Evolutionary conservation across 2,113 vertebrate species (phyloP), one percentile per base, ranked within the genome.

Genomic region (Rallus limicola): DNA sequence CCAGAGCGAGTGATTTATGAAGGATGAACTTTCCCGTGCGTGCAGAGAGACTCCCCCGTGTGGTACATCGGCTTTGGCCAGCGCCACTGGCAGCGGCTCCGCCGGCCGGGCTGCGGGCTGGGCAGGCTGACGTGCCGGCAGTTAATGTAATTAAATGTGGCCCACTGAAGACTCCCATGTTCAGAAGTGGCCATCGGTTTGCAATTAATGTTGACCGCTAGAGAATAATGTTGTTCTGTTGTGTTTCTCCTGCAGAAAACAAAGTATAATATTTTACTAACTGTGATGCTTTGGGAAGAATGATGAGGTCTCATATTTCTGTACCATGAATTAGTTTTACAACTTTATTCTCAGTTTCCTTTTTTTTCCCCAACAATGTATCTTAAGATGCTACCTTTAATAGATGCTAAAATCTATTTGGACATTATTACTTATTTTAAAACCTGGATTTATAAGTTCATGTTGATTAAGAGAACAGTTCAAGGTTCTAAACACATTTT

Each of bases 21-120:
- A 94, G 63, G 14, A 34, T 15, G 63, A 82, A 40, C 56, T 76
- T 21, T 70, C 42, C 96, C 8, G 65, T 63, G 92, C 82, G 46
- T 87, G 97, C 97, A 60, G 93, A 95, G 97, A 76, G 56, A 97
- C 98, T 98, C 98, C 98, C 97, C 97, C 98, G 97, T 96, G 98
- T 98, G 98, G 98, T 82, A 40, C 26, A 21, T 76, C 24, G 36
- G 86, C 96, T 56, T 10, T 21, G 85, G 96, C 94, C 56, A 60
- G 13, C 89, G 74, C 33, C n/a, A 36, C 50, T 8, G 36, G 21
- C 25, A 19, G n/a, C n/a, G 9, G 64, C 94, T 75, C 58, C 16
- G 18, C 62, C 34, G 16, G 34, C 6, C 3, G 29, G 68, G 92
- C 83, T 26, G 56, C 59, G 50, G 31, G 24, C 74, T 15, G 63